Percentiles rank a stretch among this genome's conserved stretches.
Conservation (phyloP, 2,888 invertebrate genomes). For the Clusia tigrina region DNA sequence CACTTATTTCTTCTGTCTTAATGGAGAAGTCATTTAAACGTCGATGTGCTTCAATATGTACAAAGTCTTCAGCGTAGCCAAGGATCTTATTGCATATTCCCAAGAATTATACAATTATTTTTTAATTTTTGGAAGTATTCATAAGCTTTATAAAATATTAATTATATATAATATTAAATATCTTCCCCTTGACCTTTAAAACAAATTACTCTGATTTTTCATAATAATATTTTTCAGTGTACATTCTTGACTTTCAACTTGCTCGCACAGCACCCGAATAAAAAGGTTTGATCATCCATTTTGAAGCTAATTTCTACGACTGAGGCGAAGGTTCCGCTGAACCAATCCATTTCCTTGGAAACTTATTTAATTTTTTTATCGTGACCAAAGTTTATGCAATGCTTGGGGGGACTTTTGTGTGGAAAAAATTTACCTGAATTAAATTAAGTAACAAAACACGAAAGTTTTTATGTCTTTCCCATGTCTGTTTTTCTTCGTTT, state of each 20-base stretch:
- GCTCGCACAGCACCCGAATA: constrained; percentile 20
- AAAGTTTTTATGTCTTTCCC: constrained; percentile 39
- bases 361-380: constrained; percentile 50
- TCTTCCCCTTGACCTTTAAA: too few relatives aligned
- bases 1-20: too few relatives aligned
- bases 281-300: constrained; percentile 45
- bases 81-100: too few relatives aligned
- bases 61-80: too few relatives aligned
- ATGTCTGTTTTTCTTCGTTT: constrained; percentile 23
- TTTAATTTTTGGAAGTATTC: too few relatives aligned
- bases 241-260: constrained; percentile 44
- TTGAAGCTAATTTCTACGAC: constrained; percentile 47
- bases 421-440: constrained; percentile 56
- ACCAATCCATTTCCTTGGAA: constrained; percentile 31
- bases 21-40: too few relatives aligned
- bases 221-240: too few relatives aligned
- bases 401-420: constrained; percentile 26
- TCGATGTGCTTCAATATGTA: too few relatives aligned
- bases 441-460: constrained; percentile 59
- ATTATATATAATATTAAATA: neutral
- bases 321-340: neutral
- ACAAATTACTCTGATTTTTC: too few relatives aligned
- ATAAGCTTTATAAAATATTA: too few relatives aligned
- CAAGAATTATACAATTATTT: too few relatives aligned
- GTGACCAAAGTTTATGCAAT: constrained; percentile 48